phyloP scores from a whole-genome alignment of 2,113 vertebrate genomes.

The Syngnathus typhle region DNA sequence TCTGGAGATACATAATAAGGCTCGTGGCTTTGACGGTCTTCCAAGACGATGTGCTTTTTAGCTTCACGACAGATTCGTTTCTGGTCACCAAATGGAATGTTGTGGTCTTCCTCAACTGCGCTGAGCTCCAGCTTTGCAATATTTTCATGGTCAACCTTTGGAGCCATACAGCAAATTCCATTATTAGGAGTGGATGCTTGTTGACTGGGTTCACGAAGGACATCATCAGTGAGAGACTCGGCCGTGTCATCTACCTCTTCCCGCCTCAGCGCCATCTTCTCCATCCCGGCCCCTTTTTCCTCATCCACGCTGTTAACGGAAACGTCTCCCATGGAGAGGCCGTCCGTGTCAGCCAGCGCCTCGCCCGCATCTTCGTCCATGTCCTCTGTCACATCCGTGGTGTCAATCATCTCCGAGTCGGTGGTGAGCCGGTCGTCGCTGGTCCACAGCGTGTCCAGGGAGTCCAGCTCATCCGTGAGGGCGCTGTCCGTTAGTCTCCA shows the following conservation, averaged over 20 bases:
- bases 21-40: conserved; percentile 24
- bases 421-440: conserved; percentile 46
- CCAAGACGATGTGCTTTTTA: conserved; percentile 7
- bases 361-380: conserved; percentile 59
- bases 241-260: conserved; percentile 27
- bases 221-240: conserved; percentile 35
- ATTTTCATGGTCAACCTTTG: conserved; percentile 28
- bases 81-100: not conserved
- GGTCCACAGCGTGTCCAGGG: conserved; percentile 47
- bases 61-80: conserved; percentile 13
- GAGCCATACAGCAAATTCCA: conserved; percentile 32
- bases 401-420: conserved; percentile 44
- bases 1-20: conserved; percentile 51
- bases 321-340: conserved; percentile 56
- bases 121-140: not conserved
- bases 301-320: conserved; percentile 50
- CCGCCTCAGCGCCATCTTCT: conserved; percentile 17
- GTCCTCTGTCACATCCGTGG: conserved; percentile 46
- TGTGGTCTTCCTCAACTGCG: not conserved
- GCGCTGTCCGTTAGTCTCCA: conserved; percentile 49
- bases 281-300: conserved; percentile 22
- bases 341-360: conserved; percentile 60
- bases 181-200: conserved; percentile 27
- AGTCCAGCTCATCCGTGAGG: conserved; percentile 53
- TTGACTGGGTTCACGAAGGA: conserved; percentile 11